phyloP scores from a whole-genome alignment of 2,888 invertebrate species.

The Aspidiotus rigidus region DNA sequence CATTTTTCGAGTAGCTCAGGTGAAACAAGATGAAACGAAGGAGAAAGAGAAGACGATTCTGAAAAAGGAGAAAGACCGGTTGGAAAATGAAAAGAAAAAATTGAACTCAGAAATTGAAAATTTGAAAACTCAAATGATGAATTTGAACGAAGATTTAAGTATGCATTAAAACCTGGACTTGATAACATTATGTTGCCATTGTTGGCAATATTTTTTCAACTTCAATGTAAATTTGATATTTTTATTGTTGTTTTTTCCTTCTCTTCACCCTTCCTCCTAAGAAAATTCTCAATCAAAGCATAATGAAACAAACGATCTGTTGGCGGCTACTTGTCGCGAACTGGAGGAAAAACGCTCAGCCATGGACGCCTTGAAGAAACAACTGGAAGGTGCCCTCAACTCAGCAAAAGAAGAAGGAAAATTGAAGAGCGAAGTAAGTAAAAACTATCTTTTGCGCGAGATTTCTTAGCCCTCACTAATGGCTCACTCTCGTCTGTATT shows the following conservation, averaged over 20 bases:
- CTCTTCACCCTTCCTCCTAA: conserved; percentile 39
- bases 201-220: conserved; percentile 13
- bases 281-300: conserved; percentile 49
- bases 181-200: too few species aligned
- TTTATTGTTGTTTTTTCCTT: conserved; percentile 6
- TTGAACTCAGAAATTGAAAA: conserved; percentile 48
- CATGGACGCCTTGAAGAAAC: conserved; percentile 53
- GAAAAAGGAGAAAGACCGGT: conserved; percentile 47
- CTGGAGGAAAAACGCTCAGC: conserved; percentile 57
- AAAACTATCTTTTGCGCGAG: neutral
- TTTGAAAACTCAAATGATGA: conserved; percentile 52
- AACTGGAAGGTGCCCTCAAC: conserved; percentile 48
- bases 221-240: conserved; percentile 15
- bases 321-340: conserved; percentile 24
- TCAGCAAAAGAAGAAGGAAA: conserved; percentile 52
- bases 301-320: conserved; percentile 42
- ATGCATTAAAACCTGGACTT: conserved; percentile 42
- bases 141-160: conserved; percentile 54
- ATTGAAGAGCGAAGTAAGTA: conserved; percentile 48
- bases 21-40: conserved; percentile 37
- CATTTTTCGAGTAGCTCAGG: conserved; percentile 12
- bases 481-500: neutral
- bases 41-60: conserved; percentile 47
- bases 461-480: too few species aligned
- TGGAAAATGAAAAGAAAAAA: conserved; percentile 46